Evolutionary conservation across 1,140 invertebrate species (phyloP).

Genomic region (Drosophila baimaii): DNA sequence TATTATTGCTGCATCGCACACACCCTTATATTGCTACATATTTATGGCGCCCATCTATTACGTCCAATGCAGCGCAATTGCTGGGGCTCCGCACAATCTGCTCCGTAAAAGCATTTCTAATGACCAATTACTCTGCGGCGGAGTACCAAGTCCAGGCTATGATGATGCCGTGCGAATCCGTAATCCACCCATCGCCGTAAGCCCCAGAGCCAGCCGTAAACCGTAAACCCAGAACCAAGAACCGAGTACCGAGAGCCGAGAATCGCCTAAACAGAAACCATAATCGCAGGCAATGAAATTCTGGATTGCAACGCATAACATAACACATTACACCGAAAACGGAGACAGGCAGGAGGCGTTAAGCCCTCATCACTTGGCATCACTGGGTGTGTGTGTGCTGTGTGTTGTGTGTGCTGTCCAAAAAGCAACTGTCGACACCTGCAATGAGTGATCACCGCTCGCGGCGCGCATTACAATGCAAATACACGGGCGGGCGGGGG

Average conservation of each 20-base stretch:
- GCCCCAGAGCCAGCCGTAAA: not conserved
- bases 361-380: constrained; percentile 26
- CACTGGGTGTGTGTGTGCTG: constrained; percentile 12
- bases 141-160: constrained; percentile 8
- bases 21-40: constrained; percentile 9
- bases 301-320: constrained; percentile 46
- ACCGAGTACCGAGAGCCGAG: not conserved
- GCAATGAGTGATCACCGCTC: constrained; percentile 55
- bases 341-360: constrained; percentile 9
- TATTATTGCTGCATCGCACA: not conserved
- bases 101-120: constrained; percentile 28
- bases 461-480: constrained; percentile 57
- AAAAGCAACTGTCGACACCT: constrained; percentile 49
- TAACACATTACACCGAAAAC: constrained; percentile 15
- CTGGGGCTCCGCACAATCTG: not conserved
- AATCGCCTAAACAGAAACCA: constrained; percentile 15
- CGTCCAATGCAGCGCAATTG: not conserved
- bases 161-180: not conserved
- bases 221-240: not conserved
- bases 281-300: constrained; percentile 53
- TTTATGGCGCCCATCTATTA: constrained; percentile 9
- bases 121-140: constrained; percentile 22
- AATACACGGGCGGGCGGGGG: constrained; percentile 13
- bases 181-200: constrained; percentile 10
- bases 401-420: constrained; percentile 23